Evolutionary conservation across 2,888 invertebrate species (phyloP).

Genomic region (Reticulitermes lucifugus): DNA sequence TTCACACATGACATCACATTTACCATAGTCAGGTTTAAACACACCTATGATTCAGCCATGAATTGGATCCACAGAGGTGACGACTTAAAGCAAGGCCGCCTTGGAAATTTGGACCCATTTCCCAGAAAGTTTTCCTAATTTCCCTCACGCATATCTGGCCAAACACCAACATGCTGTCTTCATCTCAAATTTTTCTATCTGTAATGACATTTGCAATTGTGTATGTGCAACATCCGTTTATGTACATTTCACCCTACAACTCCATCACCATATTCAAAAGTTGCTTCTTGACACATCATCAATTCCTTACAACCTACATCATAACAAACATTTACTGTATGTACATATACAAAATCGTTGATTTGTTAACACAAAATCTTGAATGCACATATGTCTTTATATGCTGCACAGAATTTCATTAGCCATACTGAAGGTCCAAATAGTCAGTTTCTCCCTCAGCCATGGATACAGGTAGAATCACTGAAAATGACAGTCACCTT

Average conservation of each 20-base stretch:
- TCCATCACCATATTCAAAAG: neutral
- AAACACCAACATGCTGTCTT: conserved; percentile 37
- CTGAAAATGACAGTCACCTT: too few species aligned
- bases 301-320: neutral
- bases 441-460: too few species aligned
- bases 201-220: conserved; percentile 16
- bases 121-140: conserved; percentile 24
- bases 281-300: too few species aligned
- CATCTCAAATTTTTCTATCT: neutral
- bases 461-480: too few species aligned
- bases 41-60: conserved; percentile 45
- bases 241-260: neutral
- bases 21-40: neutral
- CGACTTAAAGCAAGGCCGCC: neutral
- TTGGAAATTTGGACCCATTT: conserved; percentile 31
- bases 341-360: neutral
- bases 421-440: too few species aligned
- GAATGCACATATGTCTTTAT: neutral
- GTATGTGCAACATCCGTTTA: neutral
- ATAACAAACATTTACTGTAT: neutral
- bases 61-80: conserved; percentile 25
- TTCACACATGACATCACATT: neutral
- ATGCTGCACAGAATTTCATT: too few species aligned
- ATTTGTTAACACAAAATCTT: neutral
- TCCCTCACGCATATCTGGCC: conserved; percentile 30